phyloP scores from a whole-genome alignment of 2,113 vertebrate species.

The Periophthalmodon schlosseri region DNA sequence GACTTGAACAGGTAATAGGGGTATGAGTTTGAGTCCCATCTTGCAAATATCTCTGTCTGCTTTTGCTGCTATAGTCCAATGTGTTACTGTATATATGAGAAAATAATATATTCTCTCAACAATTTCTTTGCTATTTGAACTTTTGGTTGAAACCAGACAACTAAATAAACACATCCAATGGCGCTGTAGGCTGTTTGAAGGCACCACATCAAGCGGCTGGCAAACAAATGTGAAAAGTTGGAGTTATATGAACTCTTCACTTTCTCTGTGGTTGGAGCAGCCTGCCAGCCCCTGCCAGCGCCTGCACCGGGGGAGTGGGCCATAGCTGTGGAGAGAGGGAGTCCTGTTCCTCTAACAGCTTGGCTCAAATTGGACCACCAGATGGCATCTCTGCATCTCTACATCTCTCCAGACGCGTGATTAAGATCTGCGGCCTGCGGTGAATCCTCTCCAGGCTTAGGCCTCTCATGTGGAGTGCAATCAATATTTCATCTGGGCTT shows the following conservation, averaged over 20 bases:
- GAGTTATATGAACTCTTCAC: constrained; percentile 35
- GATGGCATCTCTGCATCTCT: constrained; percentile 61
- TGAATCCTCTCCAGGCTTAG: constrained; percentile 51
- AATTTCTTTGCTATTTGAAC: neutral
- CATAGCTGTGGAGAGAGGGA: constrained; percentile 50
- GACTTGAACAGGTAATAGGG: no score
- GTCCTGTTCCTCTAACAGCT: constrained; percentile 62
- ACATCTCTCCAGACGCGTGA: constrained; percentile 65
- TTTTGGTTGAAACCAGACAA: neutral
- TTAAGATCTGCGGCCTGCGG: constrained; percentile 58
- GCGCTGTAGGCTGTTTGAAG: constrained; percentile 2
- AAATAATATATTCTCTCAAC: neutral
- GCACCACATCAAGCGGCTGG: constrained; percentile 26
- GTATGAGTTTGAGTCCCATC: no score
- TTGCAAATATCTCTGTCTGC: no score
- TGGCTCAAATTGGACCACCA: constrained; percentile 68
- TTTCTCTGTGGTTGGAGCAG: constrained; percentile 44
- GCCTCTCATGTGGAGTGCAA: constrained; percentile 50
- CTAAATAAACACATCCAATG: neutral
- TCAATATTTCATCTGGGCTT: constrained; percentile 65
- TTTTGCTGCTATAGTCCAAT: no score
- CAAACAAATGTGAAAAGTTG: constrained; percentile 46
- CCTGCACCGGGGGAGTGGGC: constrained; percentile 37
- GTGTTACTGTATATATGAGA: no score
- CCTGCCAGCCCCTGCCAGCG: constrained; percentile 46